These are phyloP conservation scores for Onychomys arenicola DNA, from an alignment of 2,797 vertebrate species.

Conservation along the genomic window DNA sequence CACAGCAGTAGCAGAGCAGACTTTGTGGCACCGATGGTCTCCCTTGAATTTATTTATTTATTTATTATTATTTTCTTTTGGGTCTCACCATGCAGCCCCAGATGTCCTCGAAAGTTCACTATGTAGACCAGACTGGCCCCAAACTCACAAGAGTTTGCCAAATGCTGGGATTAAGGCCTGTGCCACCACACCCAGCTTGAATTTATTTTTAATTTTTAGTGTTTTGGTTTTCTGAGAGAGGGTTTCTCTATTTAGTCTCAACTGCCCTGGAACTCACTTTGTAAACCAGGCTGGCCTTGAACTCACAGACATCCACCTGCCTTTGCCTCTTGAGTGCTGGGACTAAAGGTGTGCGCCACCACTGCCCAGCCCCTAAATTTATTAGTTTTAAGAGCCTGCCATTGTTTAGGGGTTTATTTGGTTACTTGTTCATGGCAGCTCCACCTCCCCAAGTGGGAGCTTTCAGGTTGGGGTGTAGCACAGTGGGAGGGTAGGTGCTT, in stretches of 20 bases:
- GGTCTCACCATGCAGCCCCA: neutral
- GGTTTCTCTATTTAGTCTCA: neutral
- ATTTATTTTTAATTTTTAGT: neutral
- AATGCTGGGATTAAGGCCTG: neutral
- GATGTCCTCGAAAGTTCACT: neutral
- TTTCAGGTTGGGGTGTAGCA: neutral
- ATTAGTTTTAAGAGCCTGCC: conserved; percentile 33
- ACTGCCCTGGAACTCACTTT: neutral
- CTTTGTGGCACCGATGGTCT: neutral
- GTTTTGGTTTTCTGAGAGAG: neutral
- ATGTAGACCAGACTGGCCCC: neutral
- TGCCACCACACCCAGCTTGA: neutral
- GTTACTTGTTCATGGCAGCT: neutral
- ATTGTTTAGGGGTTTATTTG: neutral
- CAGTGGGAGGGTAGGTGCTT: neutral
- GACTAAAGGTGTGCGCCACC: fast-evolving
- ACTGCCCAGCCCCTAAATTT: neutral
- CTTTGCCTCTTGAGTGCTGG: neutral
- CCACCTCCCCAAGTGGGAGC: neutral
- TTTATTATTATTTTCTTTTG: neutral
- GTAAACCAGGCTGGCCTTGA: neutral
- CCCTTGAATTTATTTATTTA: neutral
- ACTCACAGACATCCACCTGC: neutral
- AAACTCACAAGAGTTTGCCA: neutral
- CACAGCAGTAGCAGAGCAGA: neutral